These are phyloP conservation scores for Trematocara marginatum DNA, from an alignment of 2,113 vertebrate species.

Conservation along the genomic window DNA sequence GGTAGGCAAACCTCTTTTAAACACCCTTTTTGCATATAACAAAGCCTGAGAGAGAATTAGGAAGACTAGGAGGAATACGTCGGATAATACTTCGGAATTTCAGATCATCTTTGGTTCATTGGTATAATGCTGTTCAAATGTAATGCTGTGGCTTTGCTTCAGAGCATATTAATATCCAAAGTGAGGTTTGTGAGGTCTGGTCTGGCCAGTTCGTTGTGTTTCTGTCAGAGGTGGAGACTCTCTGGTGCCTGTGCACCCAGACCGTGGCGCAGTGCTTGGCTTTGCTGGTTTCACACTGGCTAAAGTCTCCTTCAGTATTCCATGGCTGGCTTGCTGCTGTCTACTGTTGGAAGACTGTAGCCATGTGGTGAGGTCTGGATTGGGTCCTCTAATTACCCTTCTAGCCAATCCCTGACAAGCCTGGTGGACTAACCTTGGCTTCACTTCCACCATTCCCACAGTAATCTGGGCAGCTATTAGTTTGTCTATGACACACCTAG, in stretches of 20 bases:
- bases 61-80: conserved; percentile 3
- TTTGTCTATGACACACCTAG: conserved; percentile 53
- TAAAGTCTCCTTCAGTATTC: conserved; percentile 46
- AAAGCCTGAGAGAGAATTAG: neutral
- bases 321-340: conserved; percentile 52
- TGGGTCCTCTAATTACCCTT: conserved; percentile 49
- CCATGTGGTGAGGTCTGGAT: conserved; percentile 58
- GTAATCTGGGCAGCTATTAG: conserved; percentile 36
- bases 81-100: conserved; percentile 5
- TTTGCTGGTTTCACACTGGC: conserved; percentile 39
- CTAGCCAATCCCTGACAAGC: conserved; percentile 44
- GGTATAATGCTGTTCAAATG: conserved; percentile 36
- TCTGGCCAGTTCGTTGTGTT: conserved; percentile 57
- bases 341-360: conserved; percentile 51
- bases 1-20: conserved; percentile 73
- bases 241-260: conserved; percentile 66
- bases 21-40: neutral
- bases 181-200: conserved; percentile 61
- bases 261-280: conserved; percentile 47
- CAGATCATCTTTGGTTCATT: conserved; percentile 29
- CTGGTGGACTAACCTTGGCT: conserved; percentile 28
- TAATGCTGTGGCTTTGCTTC: conserved; percentile 20
- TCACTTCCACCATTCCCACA: conserved; percentile 34
- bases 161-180: conserved; percentile 57
- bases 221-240: conserved; percentile 64